Conservation (phyloP, 2,797 vertebrate genomes). For the Hirundo rustica region DNA sequence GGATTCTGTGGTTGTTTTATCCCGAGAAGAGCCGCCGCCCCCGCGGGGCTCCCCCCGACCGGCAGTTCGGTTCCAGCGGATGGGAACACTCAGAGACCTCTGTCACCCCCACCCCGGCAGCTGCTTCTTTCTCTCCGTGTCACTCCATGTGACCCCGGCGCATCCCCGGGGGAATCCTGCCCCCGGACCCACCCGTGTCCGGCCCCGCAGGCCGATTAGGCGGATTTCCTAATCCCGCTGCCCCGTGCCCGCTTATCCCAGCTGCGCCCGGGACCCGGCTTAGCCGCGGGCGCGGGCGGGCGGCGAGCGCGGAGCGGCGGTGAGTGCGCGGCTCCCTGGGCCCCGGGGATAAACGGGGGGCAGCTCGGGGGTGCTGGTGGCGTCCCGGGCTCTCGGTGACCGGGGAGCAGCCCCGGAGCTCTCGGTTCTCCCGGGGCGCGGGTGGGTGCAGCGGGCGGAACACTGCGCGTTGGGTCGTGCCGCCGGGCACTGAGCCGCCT, state of each 20-base stretch:
- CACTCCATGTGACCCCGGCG: not conserved
- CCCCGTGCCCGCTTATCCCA: not conserved
- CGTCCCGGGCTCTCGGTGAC: not conserved
- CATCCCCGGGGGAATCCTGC: not conserved
- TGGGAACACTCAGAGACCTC: not conserved
- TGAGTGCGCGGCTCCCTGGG: not conserved
- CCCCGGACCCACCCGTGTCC: not conserved
- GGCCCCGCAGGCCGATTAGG: not conserved
- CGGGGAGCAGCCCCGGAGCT: not conserved
- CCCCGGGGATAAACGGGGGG: not conserved
- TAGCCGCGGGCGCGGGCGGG: not conserved
- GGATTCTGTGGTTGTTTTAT: not conserved
- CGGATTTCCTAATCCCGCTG: conserved; percentile 33
- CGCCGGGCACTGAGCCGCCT: not conserved
- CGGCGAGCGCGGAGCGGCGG: not conserved
- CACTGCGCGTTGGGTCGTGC: not conserved
- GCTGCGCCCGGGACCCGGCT: not conserved
- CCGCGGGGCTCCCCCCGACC: too few species aligned
- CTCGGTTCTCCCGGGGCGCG: not conserved
- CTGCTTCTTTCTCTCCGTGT: not conserved
- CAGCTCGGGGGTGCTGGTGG: not conserved
- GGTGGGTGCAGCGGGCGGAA: not conserved
- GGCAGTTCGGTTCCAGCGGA: not conserved
- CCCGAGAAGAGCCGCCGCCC: not conserved
- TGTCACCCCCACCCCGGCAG: not conserved